Base-by-base conservation (phyloP, 2,888 invertebrate species). In the Camptogramma bilineatum region DNA sequence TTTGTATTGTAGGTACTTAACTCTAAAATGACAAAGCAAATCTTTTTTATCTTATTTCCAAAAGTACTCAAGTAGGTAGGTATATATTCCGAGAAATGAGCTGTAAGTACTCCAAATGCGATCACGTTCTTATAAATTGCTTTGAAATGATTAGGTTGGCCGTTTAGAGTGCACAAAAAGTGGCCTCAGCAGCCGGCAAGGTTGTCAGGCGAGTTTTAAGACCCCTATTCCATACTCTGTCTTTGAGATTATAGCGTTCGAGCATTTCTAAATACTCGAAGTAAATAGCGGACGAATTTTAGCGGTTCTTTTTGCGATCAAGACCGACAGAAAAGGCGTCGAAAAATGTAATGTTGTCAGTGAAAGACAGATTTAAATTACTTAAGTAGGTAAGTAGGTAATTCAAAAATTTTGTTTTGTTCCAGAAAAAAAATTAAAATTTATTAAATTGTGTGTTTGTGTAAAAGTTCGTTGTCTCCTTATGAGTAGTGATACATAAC, bases 201-300 rank as follows among this genome's bases (percentile, higher is more conserved):
- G 88, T 79, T 85, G 87, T 74, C 73, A 63, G 77, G 80, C 90
- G 83, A 85, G 87, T 89, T 88, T 62, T 58, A 72, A 76, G 70
- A 61, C 31, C 60, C 57, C 46, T 39, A 13, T 13, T 39, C 34
- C 34, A 39, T 13, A 44, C 60, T 50, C 65, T 74, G 74, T 44
- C 59, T 63, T 13, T 39, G 10, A 13, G 28, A 28, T 66, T 52
- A 52, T 54, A 17, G n/a, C n/a, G n/a, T n/a, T n/a, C n/a, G n/a
- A n/a, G n/a, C n/a, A n/a, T n/a, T n/a, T n/a, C n/a, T n/a, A n/a
- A n/a, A n/a, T n/a, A n/a, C n/a, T n/a, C n/a, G n/a, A n/a, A n/a
- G 10, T 39, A 10, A 4, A 10, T 5, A 47, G 39, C 51, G 55
- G 50, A 51, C 34, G 24, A 5, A 28, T 16, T 24, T 9, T 13